phyloP scores from a whole-genome alignment of 2,113 vertebrate species.

The Chaetura pelagica region DNA sequence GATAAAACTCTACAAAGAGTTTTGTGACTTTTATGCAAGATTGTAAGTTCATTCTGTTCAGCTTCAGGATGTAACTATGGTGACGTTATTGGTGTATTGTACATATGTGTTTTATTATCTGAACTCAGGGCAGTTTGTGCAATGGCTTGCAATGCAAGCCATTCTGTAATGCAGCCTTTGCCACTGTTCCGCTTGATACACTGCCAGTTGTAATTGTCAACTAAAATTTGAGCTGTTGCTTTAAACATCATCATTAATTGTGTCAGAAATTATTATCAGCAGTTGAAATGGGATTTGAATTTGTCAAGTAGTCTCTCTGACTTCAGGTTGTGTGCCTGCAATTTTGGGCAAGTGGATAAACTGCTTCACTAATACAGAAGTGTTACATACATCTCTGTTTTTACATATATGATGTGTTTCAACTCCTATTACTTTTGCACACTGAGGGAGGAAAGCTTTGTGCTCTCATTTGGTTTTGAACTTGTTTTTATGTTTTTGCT shows the following conservation, averaged over 20 bases:
- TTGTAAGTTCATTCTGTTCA: conserved; percentile 85
- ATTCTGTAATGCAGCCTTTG: neutral
- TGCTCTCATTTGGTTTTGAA: neutral
- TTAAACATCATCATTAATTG: neutral
- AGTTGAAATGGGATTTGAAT: neutral
- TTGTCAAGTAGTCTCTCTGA: neutral
- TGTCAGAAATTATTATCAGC: neutral
- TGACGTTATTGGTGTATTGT: neutral
- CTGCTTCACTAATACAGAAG: neutral
- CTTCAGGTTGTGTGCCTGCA: neutral
- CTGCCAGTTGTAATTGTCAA: neutral
- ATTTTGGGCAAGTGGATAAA: neutral
- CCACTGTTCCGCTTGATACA: neutral
- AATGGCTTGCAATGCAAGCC: neutral
- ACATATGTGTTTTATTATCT: neutral
- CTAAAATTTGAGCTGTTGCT: neutral
- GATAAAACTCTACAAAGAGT: conserved; percentile 96
- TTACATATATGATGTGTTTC: neutral
- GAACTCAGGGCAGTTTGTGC: neutral
- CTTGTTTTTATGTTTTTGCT: neutral
- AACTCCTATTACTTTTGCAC: neutral
- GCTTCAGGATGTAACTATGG: neutral
- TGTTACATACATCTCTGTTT: neutral
- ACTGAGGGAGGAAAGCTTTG: neutral
- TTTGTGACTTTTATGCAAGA: conserved; percentile 97